Evolutionary conservation across 2,797 vertebrate genomes (phyloP).

Genomic region (Tenualosa thibaudeaui): DNA sequence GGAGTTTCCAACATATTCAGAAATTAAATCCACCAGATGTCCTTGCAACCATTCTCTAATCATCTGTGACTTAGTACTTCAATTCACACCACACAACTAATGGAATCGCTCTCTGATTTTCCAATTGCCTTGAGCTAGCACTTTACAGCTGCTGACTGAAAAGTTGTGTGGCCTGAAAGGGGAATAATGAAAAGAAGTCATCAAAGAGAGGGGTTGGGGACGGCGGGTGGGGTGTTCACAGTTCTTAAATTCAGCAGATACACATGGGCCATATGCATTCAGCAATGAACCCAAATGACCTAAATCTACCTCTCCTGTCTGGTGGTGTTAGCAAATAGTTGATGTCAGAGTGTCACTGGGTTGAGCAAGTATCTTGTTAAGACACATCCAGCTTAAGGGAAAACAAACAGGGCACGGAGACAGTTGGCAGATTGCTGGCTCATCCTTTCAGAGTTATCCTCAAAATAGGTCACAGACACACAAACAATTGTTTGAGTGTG

Average conservation of each 20-base stretch:
- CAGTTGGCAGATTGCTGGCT: constrained; percentile 55
- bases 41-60: not conserved
- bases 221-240: not conserved
- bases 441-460: constrained; percentile 59
- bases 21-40: not conserved
- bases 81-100: constrained; percentile 6
- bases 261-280: not conserved
- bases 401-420: constrained; percentile 65
- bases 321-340: constrained; percentile 58
- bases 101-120: not conserved
- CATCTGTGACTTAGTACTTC: not conserved
- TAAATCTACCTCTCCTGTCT: not conserved
- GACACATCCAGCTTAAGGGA: constrained; percentile 64
- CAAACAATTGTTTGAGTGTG: not conserved
- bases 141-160: not conserved
- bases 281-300: constrained; percentile 6
- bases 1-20: not conserved
- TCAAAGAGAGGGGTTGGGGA: not conserved
- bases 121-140: not conserved
- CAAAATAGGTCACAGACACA: constrained; percentile 64
- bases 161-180: not conserved
- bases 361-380: constrained; percentile 67
- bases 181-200: not conserved
- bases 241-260: not conserved
- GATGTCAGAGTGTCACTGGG: constrained; percentile 62